Evolutionary conservation across 2,797 vertebrate species (phyloP), one percentile per base, ranked within the genome.

Genomic region (Podargus strigoides): DNA sequence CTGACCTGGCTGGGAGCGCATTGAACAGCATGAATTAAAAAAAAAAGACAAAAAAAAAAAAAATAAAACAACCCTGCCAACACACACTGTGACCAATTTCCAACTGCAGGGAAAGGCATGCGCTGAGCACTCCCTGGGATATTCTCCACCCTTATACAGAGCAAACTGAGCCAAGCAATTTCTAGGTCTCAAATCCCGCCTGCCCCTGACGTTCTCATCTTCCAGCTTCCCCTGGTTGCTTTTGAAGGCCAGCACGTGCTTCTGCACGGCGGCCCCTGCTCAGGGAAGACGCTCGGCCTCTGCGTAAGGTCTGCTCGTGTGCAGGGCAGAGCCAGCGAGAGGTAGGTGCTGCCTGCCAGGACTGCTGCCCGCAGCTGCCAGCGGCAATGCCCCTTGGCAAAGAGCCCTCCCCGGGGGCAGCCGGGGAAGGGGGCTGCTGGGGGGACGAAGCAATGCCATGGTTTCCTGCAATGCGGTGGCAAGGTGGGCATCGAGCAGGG

Each of bases 91-190:
- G 75, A 92, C 92, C 78, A 11, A 62, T 56, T 93, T 92, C 87
- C 79, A 95, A 92, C 69, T 50, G 91, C 17, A 14, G 85, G 83
- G 91, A 93, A 94, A 96, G 90, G 93, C 94, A 96, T 94, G 91
- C 59, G 83, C 93, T n/a, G 87, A 97, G 68, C 3, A 0, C 41
- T 95, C 93, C 89, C 92, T 53, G 82, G 92, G 87, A 95, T 93
- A 63, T 94, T 96, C 93, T 93, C 95, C 92, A 93, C 96, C 93
- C 95, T 94, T 73, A 79, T 9, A 63, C 89, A 84, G 82, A 84
- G 87, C 93, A 4, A 93, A 73, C 46, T 0, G 62, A 96, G 93
- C 93, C 93, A 95, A 92, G 85, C 89, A 87, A 95, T 95, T 87
- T 81, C 89, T 81, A 77, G 81, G 76, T 85, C 93, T 95, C 93